A percentile compares a stretch with the other conserved stretches of the same genome.
Conservation (phyloP, 2,113 vertebrate genomes). For the Australoheros scitulus region DNA sequence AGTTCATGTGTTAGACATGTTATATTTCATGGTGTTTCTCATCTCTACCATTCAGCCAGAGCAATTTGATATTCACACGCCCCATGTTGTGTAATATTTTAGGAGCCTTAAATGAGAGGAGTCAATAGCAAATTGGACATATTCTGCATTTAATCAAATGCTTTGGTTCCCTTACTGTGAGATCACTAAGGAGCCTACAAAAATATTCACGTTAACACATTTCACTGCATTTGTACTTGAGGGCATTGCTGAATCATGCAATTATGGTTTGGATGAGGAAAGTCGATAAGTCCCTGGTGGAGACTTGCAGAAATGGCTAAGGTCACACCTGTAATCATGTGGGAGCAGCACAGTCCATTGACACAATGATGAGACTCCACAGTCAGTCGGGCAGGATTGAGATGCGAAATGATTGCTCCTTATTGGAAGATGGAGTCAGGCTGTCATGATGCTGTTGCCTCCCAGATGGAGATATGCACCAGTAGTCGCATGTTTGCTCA, state of each 20-base stretch:
- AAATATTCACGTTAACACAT: slow-evolving; percentile 55
- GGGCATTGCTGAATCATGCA: slow-evolving; percentile 72
- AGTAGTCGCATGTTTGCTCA: slow-evolving; percentile 25
- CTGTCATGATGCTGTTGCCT: slow-evolving; percentile 58
- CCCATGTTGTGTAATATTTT: slow-evolving; percentile 41
- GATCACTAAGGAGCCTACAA: slow-evolving; percentile 14
- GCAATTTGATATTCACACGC: slow-evolving; percentile 9
- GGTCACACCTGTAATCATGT: slow-evolving; percentile 76
- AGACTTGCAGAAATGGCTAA: slow-evolving; percentile 49
- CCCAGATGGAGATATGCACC: slow-evolving; percentile 54
- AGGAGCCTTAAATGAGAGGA: slow-evolving; percentile 34
- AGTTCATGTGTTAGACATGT: slow-evolving; percentile 31
- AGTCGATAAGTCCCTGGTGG: slow-evolving; percentile 56
- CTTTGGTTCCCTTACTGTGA: slow-evolving; percentile 32
- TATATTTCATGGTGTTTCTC: slow-evolving; percentile 42
- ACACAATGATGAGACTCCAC: slow-evolving; percentile 69
- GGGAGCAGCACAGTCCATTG: slow-evolving; percentile 70
- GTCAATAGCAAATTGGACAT: slow-evolving; percentile 36
- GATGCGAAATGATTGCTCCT: slow-evolving; percentile 65
- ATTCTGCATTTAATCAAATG: slow-evolving; percentile 48
- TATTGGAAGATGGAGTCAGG: slow-evolving; percentile 63
- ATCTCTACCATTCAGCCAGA: slow-evolving; percentile 11
- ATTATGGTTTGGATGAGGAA: slow-evolving; percentile 65
- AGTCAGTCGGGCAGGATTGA: slow-evolving; percentile 43
- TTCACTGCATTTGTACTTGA: slow-evolving; percentile 58